A percentile compares a stretch with the other conserved stretches of the same genome.
phyloP scores from a whole-genome alignment of 2,888 invertebrate species.

The Leptinotarsa juncta region DNA sequence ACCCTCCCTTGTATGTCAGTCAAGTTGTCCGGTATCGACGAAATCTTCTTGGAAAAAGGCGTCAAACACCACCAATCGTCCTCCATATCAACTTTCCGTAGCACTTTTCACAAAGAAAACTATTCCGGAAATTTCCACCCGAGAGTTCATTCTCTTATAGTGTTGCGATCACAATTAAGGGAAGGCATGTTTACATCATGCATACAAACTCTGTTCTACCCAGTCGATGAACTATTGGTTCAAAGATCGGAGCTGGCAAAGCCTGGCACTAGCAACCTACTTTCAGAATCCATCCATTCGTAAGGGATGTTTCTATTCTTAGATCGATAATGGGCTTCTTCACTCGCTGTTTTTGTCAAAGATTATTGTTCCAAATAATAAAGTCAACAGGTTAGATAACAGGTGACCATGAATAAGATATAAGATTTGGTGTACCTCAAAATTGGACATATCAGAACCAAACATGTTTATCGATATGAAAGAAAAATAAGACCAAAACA shows the following conservation, averaged over 20 bases:
- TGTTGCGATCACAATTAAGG: neutral
- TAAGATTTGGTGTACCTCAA: no score
- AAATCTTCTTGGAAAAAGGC: conserved; percentile 33
- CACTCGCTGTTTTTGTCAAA: no score
- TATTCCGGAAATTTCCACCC: neutral
- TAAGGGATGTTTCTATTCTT: neutral
- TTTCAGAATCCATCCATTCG: conserved; percentile 4
- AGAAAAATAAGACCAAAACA: no score
- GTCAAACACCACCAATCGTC: conserved; percentile 47
- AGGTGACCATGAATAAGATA: no score
- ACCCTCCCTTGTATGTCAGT: conserved; percentile 47
- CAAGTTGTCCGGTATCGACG: conserved; percentile 47
- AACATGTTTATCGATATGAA: no score
- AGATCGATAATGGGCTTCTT: neutral
- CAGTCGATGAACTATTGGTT: conserved; percentile 14
- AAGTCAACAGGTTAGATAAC: no score
- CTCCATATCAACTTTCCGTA: conserved; percentile 30
- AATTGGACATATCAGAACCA: no score
- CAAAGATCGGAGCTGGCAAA: neutral
- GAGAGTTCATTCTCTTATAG: neutral
- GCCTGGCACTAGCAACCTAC: conserved; percentile 16
- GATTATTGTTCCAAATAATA: no score
- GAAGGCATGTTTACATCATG: neutral
- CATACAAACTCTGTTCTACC: neutral
- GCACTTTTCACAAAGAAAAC: conserved; percentile 1